Percentiles rank a stretch among this genome's conserved stretches.
Conservation (phyloP, 2,797 vertebrate species). For the Mallotus villosus region DNA sequence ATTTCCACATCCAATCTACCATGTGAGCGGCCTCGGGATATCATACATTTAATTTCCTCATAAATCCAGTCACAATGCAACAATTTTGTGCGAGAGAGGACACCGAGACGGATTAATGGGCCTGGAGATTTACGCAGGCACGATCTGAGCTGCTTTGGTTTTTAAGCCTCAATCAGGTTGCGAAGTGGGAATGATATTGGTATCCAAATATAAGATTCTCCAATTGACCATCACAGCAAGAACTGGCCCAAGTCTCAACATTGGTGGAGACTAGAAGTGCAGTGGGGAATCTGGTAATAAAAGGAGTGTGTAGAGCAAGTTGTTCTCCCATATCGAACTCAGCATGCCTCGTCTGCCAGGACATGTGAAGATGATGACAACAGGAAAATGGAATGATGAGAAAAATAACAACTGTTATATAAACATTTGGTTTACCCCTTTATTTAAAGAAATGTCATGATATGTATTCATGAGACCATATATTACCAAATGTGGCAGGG, state of each 20-base stretch:
- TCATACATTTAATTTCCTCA: slow-evolving; percentile 76
- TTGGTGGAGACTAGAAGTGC: slow-evolving; percentile 38
- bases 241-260: slow-evolving; percentile 57
- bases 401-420: slow-evolving; percentile 46
- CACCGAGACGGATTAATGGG: slow-evolving; percentile 77
- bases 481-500: neutral
- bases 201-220: slow-evolving; percentile 78
- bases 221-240: slow-evolving; percentile 78
- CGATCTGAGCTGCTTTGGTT: slow-evolving; percentile 81
- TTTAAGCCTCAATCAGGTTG: slow-evolving; percentile 80
- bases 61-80: slow-evolving; percentile 69
- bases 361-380: slow-evolving; percentile 62
- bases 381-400: slow-evolving; percentile 58
- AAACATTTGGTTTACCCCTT: slow-evolving; percentile 45
- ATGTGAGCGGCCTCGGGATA: slow-evolving; percentile 57
- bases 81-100: slow-evolving; percentile 66
- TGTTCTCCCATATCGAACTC: slow-evolving; percentile 58
- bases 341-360: slow-evolving; percentile 56
- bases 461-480: slow-evolving; percentile 23
- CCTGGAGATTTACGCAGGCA: slow-evolving; percentile 76
- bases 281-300: slow-evolving; percentile 49
- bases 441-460: slow-evolving; percentile 50
- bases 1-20: slow-evolving; percentile 66
- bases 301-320: slow-evolving; percentile 48
- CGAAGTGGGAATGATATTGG: slow-evolving; percentile 77